Evolutionary conservation across 1,140 invertebrate species (phyloP), one percentile per base, ranked within the genome.

Genomic region (Leptinotarsa lineolata): DNA sequence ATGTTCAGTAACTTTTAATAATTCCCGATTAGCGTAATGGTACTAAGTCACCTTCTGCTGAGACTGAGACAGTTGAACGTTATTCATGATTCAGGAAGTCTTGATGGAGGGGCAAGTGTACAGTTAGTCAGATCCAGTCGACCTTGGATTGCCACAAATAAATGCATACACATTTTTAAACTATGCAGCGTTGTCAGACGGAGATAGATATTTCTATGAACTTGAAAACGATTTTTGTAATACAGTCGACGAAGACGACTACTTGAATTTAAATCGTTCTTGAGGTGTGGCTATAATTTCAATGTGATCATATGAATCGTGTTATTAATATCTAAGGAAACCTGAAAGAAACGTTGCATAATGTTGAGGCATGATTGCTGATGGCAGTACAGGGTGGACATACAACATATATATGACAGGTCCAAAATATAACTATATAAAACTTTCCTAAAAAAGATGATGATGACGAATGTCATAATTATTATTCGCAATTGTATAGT

Each of bases 71-170:
- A 39, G 8, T 39, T 39, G 30, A 54, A 54, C 4, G 48, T 54
- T 54, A 18, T 54, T 54, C 48, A 54, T 54, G 48, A 54, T 54
- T 54, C 48, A 54, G 48, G 48, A 54, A 54, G 48, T 54, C 16
- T 15, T 18, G 48, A 16, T 54, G 48, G 48, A 54, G 48, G 48
- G 48, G 48, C 15, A 54, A 54, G 48, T 54, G 4, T 54, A 54
- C 48, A 54, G 48, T 54, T 54, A 54, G 48, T 54, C 48, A 54
- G 48, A 54, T 54, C 48, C 16, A 54, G 48, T 54, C 48, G 48
- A 13, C 48, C 48, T 54, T 54, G 48, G 48, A 54, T 39, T 39
- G 11, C 30, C 30, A 54, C 15, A 54, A 54, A 54, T 54, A 54
- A 54, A 54, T 54, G 48, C 48, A 54, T 54, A 54, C 48, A 54